Evolutionary conservation across 2,888 invertebrate species (phyloP), one percentile per base, ranked within the genome.

Genomic region (Syritta pipiens): DNA sequence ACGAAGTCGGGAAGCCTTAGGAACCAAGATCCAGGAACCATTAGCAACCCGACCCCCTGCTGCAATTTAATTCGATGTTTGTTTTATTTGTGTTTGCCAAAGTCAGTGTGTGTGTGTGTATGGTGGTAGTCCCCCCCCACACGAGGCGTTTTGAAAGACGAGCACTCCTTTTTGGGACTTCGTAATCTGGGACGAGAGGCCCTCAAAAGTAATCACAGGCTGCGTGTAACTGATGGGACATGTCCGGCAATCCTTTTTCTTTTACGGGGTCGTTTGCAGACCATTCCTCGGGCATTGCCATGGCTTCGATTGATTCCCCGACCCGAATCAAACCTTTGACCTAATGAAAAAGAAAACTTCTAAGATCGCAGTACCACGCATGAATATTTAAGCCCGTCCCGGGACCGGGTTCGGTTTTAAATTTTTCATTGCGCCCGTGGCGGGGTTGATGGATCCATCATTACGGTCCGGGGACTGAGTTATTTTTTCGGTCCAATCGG

Each of bases 331-430:
- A 60, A 24, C 22, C 14, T 40, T 30, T 9, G 9, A 55, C 32
- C 44, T 9, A 59, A 59, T 32, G 30, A 46, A 67, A 26, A 40
- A 20, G 6, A 37, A 7, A 37, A 20, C 37, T 14, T 46, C 46
- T 12, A 46, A 49, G 28, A 49, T 20, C 48, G 10, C n/a, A 6
- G n/a, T 2, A 24, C 9, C 9, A n/a, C 24, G n/a, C 28, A 28
- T 28, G 48, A 67, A 67, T 48, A 67, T 57, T 57, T 17, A 48
- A 48, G 37, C 3, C 22, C 53, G n/a, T n/a, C n/a, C n/a, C n/a
- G n/a, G n/a, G 14, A 20, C 26, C 48, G 2, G 37, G 55, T 46
- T 67, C 40, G 48, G 20, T 44, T 57, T 67, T 67, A 46, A 46
- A 35, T 55, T 40, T 48, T 67, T 48, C 37, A 67, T 57, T 57